phyloP scores from a whole-genome alignment of 1,140 invertebrate genomes.

The Drepana arcuata region DNA sequence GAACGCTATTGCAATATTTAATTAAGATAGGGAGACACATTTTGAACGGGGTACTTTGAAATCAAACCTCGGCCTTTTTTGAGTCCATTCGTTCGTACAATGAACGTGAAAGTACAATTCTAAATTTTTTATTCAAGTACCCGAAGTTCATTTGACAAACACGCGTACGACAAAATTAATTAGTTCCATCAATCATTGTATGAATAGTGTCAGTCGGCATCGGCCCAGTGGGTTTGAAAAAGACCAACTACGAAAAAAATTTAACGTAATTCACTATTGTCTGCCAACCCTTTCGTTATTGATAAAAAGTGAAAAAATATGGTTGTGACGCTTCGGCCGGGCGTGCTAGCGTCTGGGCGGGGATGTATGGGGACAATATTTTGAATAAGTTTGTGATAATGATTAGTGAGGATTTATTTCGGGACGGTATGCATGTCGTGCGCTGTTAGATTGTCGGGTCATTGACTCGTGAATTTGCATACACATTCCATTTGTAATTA shows the following conservation, averaged over 20 bases:
- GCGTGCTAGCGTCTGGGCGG: slow-evolving; percentile 37
- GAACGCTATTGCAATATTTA: no score
- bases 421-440: no score
- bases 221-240: slow-evolving; percentile 55
- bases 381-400: slow-evolving; percentile 22
- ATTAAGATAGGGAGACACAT: no score
- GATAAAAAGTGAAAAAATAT: slow-evolving; percentile 30
- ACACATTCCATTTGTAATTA: no score
- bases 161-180: slow-evolving; percentile 60
- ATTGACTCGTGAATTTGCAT: no score
- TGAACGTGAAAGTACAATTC: slow-evolving; percentile 25
- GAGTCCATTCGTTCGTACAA: no score
- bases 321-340: slow-evolving; percentile 32
- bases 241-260: slow-evolving; percentile 39
- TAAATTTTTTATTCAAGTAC: slow-evolving; percentile 53
- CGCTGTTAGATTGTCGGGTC: no score
- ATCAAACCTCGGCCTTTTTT: no score
- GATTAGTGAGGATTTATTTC: slow-evolving; percentile 19
- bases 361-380: slow-evolving; percentile 43
- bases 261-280: slow-evolving; percentile 62
- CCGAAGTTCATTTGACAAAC: slow-evolving; percentile 32
- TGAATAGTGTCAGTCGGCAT: slow-evolving; percentile 51
- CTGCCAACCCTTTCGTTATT: slow-evolving; percentile 40
- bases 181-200: slow-evolving; percentile 62
- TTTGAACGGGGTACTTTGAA: no score